phyloP scores from a whole-genome alignment of 2,113 vertebrate species.

The Noctilio leporinus region DNA sequence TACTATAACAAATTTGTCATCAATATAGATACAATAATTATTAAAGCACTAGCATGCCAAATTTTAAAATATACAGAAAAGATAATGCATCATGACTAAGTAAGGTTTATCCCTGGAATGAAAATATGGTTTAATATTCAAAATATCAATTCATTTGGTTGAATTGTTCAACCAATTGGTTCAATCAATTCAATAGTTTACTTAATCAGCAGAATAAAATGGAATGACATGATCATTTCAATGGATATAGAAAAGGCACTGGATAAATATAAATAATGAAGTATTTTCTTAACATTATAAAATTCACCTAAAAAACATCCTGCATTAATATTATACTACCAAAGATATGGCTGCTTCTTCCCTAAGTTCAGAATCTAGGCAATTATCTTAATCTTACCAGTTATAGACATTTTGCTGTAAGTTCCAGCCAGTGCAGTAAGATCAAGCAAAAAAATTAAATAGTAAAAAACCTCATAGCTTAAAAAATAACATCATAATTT shows the following conservation, averaged over 20 bases:
- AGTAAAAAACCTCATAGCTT: neutral
- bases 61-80: neutral
- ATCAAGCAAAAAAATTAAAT: neutral
- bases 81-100: neutral
- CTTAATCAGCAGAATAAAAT: neutral
- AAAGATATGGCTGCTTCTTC: neutral
- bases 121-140: neutral
- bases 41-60: neutral
- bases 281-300: neutral
- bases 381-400: neutral
- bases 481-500: neutral
- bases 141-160: neutral
- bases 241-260: too few species aligned
- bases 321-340: neutral
- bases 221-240: neutral
- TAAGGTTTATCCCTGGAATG: neutral
- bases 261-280: neutral
- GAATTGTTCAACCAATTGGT: too few species aligned
- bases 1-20: neutral
- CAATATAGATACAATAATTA: neutral
- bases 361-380: neutral
- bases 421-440: neutral
- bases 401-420: neutral
- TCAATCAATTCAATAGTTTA: too few species aligned
- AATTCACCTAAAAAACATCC: neutral